Evolutionary conservation across 37 sponge, comb jelly and placozoan genomes (phyloP), one percentile per base, ranked within the genome.

Genomic region (Chondrilla cf. caribensis): DNA sequence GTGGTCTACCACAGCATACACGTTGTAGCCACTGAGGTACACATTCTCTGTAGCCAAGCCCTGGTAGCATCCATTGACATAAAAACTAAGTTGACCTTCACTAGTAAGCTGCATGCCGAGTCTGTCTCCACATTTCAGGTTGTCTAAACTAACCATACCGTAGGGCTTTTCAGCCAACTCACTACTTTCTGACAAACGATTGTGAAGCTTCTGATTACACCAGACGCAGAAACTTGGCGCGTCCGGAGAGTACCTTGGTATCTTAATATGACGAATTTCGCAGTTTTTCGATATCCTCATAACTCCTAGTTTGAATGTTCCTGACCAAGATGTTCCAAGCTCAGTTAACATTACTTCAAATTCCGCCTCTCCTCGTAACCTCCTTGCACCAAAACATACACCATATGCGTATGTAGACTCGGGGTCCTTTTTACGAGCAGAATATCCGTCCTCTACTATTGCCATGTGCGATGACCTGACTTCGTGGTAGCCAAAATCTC

Each of bases 171-270:
- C 92, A 0, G 47, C 58, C 15, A 26, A 43, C 5, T 28, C 64
- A 19, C 8, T 17, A 8, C 18, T n/a, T 3, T 40, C 38, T 4
- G 32, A 18, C 26, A 90, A 40, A 38, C 80, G 77, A 54, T 91
- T 86, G 76, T 94, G 88, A 0, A 94, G 22, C 32, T 86, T 90
- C 33, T 82, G 80, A 7, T 92, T 83, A 70, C 91, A 92, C 95
- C 95, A 94, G 35, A 94, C 95, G 65, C 89, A 88, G 71, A 87
- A 85, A 29, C 83, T 70, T 1, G 82, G 40, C 0, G 84, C 87
- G 19, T 94, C 95, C 6, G 95, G 95, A 29, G 95, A 91, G 77
- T 94, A 94, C 0, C 95, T 79, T 2, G 95, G 91, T 2, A 94
- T 76, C 54, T 62, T 67, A 26, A 31, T 78, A 21, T 26, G 54